Evolutionary conservation across 2,113 vertebrate genomes (phyloP).

Genomic region (Eudyptes chrysolophus): DNA sequence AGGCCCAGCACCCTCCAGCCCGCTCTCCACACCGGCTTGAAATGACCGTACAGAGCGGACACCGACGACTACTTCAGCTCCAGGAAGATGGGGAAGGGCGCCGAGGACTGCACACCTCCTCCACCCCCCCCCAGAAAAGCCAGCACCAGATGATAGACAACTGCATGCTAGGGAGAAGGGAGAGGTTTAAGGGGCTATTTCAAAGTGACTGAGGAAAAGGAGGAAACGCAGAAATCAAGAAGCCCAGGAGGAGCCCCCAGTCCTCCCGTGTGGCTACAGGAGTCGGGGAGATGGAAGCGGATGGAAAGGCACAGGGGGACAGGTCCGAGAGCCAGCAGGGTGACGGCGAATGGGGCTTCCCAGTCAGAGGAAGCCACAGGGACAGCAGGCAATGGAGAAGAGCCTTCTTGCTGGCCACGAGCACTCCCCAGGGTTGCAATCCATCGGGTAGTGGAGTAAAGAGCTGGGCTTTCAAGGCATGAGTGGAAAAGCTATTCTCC

Average conservation of each 20-base stretch:
- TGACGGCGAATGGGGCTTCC: accelerated
- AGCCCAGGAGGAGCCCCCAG: not conserved
- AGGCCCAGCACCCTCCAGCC: not conserved
- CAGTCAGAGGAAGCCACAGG: not conserved
- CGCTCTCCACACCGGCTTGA: not conserved
- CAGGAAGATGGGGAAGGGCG: not conserved
- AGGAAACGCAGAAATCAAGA: not conserved
- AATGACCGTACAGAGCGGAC: not conserved
- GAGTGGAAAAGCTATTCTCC: not conserved
- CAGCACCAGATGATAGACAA: not conserved
- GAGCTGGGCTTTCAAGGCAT: not conserved
- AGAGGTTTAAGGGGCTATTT: not conserved
- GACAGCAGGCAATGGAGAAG: not conserved
- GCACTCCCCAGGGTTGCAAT: not conserved
- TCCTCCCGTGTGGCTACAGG: not conserved
- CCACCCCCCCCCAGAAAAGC: not conserved
- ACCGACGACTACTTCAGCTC: accelerated
- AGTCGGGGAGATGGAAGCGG: not conserved
- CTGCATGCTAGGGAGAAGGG: not conserved
- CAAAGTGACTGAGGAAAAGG: not conserved
- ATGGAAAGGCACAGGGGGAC: not conserved
- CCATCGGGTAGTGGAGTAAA: not conserved
- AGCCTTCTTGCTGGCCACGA: not conserved
- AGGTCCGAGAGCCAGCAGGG: not conserved
- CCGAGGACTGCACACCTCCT: not conserved